phyloP scores from a whole-genome alignment of 2,888 invertebrate species.

The Trichopoda pennipes region DNA sequence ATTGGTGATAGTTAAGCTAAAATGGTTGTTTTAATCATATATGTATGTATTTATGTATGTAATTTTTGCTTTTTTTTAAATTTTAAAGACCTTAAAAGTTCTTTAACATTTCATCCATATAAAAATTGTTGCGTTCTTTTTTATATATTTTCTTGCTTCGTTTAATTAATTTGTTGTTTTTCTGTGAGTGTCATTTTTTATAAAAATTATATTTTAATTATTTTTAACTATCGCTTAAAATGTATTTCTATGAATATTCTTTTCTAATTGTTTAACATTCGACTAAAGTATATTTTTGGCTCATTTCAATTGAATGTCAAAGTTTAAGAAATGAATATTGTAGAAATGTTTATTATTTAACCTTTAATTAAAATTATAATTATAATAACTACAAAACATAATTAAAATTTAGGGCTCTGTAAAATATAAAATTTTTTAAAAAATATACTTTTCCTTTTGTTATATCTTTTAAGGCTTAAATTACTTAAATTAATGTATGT shows the following conservation, averaged over 20 bases:
- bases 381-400: no score
- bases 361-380: not conserved
- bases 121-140: slow-evolving; percentile 10
- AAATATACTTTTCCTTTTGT: no score
- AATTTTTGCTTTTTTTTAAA: slow-evolving; percentile 14
- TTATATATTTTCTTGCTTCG: not conserved
- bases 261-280: slow-evolving; percentile 45
- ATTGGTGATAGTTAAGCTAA: slow-evolving; percentile 25
- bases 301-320: slow-evolving; percentile 55
- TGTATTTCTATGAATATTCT: slow-evolving; percentile 41
- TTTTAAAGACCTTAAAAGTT: slow-evolving; percentile 12
- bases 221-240: not conserved
- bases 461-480: no score
- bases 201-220: slow-evolving; percentile 23
- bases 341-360: slow-evolving; percentile 39
- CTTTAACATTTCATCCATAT: slow-evolving; percentile 10
- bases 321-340: slow-evolving; percentile 41
- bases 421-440: no score
- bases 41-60: no score
- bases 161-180: slow-evolving; percentile 12
- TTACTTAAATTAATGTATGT: no score
- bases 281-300: slow-evolving; percentile 58
- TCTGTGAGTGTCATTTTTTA: slow-evolving; percentile 18
- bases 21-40: slow-evolving; percentile 18
- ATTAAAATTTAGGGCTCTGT: no score